Base-by-base conservation (phyloP, 2,888 invertebrate species). In the Homarus gammarus region DNA sequence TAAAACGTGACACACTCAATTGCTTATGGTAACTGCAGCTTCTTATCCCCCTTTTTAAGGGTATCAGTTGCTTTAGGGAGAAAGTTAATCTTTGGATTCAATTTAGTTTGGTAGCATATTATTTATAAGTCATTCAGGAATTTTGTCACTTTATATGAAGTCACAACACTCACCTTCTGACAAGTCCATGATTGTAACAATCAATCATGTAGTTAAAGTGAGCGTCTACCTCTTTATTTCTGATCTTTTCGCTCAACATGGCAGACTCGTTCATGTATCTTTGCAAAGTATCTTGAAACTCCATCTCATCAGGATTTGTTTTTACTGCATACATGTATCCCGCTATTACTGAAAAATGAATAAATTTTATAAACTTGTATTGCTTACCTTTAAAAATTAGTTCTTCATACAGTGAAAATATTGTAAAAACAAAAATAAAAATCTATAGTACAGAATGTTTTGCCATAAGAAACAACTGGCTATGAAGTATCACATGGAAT, bases 201-300 rank as follows among this genome's bases (percentile, higher is more conserved):
- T 91, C 91, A 27, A 72, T 77, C 82, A 91, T 51, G 33, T 91
- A 82, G 36, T 81, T 61, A 22, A 85, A 88, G 31, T 88, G 88
- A 40, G 49, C 82, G 77, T 91, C 85, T 2, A 91, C 91, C 38
- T 91, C 81, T 27, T 73, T 38, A 75, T 91, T 91, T 33, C 91
- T 78, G 38, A 89, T 84, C 36, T 82, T 91, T 33, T 61, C 68
- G 49, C 91, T 88, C n/a, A 88, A 31, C 81, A 91, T 75, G 36
- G 91, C 84, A 5, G 91, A 91, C n/a, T 91, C 88, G 77, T 91
- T 91, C 51, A 81, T 75, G 77, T 85, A 89, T 12, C 15, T 51
- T 27, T 70, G 85, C 15, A 91, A 31, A 3, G 75, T 44, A 51
- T 85, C 85, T 49, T 70, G 72, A 38, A 84, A 91, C 33, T 91